Base-by-base conservation (phyloP, 2,888 invertebrate species). In the Vesta saturnalis region DNA sequence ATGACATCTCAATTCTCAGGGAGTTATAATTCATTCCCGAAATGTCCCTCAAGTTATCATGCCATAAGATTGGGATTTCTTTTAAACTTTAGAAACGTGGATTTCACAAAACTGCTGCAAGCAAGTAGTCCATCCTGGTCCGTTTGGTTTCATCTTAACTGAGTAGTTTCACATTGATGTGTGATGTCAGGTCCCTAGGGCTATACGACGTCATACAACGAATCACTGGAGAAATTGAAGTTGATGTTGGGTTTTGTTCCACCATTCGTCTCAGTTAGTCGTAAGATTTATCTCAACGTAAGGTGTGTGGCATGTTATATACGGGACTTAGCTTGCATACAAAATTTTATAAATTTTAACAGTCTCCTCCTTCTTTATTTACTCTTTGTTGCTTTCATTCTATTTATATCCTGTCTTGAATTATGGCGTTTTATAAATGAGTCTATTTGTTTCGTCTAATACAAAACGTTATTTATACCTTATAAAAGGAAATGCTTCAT, bases 251-350 rank as follows among this genome's bases (percentile, higher is more conserved):
- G 72, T 76, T 74, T 75, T 76, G 75, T 76, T 74, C 71, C 71
- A 67, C 74, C 74, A 76, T 77, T 75, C 75, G 75, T 77, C 77
- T 77, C 77, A 76, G 77, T 77, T 77, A 77, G 72, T 63, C 61
- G 67, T 65, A 67, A 76, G 77, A 77, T 77, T 77, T 77, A 77
- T 77, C 71, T 75, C 70, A 67, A 72, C 72, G 72, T 72, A 74
- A 73, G 75, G 73, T 74, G 72, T 70, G 71, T 70, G 72, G 68
- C 72, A 60, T 52, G 68, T 68, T 71, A 68, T 68, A 68, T 70
- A 64, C 63, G 63, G 39, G 54, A 52, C 58, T 56, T 19, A 60
- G 56, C 67, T 64, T 67, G 64, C 66, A 69, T 63, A 70, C 70
- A 58, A 64, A 70, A 70, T 70, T 70, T 70, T 67, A 70, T 67